phyloP scores from a whole-genome alignment of 2,888 invertebrate species.

The Acleris laterana region DNA sequence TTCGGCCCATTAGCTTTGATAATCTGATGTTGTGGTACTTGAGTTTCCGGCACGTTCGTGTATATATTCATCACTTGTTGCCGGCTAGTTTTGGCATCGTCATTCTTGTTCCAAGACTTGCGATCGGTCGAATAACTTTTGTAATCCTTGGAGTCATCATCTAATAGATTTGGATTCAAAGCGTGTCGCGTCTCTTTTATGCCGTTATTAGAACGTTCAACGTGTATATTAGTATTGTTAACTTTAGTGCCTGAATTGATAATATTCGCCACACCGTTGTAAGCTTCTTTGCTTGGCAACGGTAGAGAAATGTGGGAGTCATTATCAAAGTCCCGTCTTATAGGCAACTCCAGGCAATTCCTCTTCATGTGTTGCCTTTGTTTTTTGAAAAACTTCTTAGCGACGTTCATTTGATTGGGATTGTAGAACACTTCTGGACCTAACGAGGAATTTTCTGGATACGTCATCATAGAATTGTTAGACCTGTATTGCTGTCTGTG shows the following conservation, averaged over 20 bases:
- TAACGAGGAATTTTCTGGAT: conserved; percentile 78
- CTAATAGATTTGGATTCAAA: conserved; percentile 87
- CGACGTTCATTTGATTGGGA: conserved; percentile 96
- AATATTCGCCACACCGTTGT: conserved; percentile 84
- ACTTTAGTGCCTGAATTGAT: conserved; percentile 90
- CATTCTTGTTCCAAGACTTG: conserved; percentile 70
- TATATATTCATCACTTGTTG: conserved; percentile 85
- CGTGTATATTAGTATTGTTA: conserved; percentile 92
- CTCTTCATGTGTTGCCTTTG: conserved; percentile 90
- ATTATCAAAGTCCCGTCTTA: conserved; percentile 84
- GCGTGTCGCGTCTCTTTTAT: conserved; percentile 83
- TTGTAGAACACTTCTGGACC: conserved; percentile 95
- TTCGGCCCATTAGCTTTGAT: conserved; percentile 68
- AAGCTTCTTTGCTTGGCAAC: conserved; percentile 74
- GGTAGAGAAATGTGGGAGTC: conserved; percentile 81
- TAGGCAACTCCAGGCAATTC: conserved; percentile 88
- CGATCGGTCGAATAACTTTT: conserved; percentile 71
- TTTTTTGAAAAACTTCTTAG: conserved; percentile 95
- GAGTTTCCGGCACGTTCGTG: conserved; percentile 86
- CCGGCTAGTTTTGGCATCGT: conserved; percentile 66
- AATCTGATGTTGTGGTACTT: conserved; percentile 85
- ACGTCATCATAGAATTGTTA: conserved; percentile 87
- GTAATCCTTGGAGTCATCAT: conserved; percentile 85
- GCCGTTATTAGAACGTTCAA: conserved; percentile 83
- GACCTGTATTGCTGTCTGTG: conserved; percentile 90